A percentile compares a stretch with the other conserved stretches of the same genome.
phyloP scores from a whole-genome alignment of 2,797 vertebrate genomes.

The Xenops minutus region DNA sequence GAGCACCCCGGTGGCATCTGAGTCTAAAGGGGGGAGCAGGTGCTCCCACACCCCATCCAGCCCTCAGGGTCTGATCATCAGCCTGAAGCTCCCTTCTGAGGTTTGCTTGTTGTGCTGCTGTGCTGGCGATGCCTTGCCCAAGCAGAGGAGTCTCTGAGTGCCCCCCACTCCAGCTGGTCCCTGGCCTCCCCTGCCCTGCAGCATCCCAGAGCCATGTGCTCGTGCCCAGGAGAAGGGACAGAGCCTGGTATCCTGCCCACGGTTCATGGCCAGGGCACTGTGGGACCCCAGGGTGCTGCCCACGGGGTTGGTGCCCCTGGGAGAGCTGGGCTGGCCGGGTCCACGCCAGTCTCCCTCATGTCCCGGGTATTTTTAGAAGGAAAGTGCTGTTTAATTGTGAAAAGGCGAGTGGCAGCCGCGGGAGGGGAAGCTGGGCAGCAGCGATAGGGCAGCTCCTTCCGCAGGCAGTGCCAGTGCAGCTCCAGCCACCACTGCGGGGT shows the following conservation, averaged over 20 bases:
- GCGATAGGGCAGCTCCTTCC: constrained; percentile 41
- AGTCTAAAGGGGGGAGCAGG: fast-evolving
- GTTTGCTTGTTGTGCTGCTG: fast-evolving
- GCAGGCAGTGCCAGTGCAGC: background rate
- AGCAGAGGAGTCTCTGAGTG: fast-evolving
- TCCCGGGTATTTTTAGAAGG: constrained; percentile 36
- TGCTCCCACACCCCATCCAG: fast-evolving
- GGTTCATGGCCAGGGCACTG: background rate
- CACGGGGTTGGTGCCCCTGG: background rate
- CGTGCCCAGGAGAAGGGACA: background rate
- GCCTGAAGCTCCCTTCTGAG: background rate
- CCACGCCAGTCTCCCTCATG: background rate
- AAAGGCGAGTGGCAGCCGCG: fast-evolving
- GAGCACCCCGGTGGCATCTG: background rate
- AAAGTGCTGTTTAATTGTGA: background rate
- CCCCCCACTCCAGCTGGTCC: background rate
- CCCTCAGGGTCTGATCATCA: background rate
- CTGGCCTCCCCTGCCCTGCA: background rate
- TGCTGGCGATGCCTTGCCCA: background rate
- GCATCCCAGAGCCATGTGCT: fast-evolving
- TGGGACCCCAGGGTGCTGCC: background rate
- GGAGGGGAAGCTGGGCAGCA: background rate
- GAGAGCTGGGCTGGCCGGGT: fast-evolving
- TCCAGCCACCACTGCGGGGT: fast-evolving
- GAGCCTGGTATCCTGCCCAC: too few relatives aligned